Conservation (phyloP, 2,113 vertebrate species). For the Okapia johnstoni region DNA sequence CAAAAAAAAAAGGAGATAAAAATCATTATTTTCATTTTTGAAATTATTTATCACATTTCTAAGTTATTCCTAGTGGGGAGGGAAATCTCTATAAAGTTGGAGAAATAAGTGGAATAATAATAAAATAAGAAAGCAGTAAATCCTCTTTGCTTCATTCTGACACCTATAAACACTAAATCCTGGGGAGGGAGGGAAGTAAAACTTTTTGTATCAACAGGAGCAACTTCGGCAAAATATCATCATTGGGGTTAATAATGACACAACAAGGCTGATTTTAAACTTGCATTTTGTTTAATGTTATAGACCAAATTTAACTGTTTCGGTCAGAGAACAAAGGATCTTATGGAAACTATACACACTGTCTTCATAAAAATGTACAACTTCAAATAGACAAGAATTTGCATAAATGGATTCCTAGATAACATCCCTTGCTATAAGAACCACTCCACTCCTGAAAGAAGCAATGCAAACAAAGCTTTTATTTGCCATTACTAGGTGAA, state of each 20-base stretch:
- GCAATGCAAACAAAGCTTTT: neutral
- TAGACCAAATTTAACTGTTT: neutral
- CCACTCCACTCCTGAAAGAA: neutral
- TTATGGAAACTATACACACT: neutral
- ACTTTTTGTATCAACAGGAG: neutral
- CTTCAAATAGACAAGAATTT: neutral
- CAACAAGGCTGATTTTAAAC: neutral
- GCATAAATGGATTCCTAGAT: neutral
- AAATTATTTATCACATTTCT: conserved; percentile 15
- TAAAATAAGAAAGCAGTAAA: neutral
- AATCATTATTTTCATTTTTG: neutral
- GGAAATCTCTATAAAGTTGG: conserved; percentile 21
- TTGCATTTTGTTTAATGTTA: conserved; percentile 14
- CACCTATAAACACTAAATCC: neutral
- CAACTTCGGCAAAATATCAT: neutral
- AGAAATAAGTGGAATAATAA: neutral
- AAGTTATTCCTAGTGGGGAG: conserved; percentile 24
- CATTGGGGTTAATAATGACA: neutral
- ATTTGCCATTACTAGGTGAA: neutral
- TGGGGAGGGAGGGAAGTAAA: neutral
- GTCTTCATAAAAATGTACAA: neutral
- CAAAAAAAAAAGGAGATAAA: conserved; percentile 32
- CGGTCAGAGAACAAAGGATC: neutral
- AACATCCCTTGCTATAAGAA: neutral
- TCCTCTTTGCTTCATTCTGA: neutral